These are phyloP conservation scores for Baccha elongata DNA, from an alignment of 2,888 invertebrate genomes.

Conservation along the genomic window DNA sequence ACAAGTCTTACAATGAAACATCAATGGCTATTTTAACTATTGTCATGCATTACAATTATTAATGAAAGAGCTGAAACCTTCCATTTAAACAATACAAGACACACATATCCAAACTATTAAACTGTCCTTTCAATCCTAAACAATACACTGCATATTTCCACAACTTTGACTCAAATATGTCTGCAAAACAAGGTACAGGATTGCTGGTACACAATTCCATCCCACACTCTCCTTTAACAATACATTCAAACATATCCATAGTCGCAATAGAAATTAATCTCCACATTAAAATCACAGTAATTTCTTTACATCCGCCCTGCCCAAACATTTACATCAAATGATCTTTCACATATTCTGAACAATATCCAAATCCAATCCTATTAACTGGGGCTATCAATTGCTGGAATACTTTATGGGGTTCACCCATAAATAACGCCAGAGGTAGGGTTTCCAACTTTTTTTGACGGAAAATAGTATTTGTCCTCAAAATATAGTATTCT, in stretches of 20 bases:
- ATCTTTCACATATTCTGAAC: constrained; percentile 1
- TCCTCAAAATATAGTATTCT: too few relatives aligned
- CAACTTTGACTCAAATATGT: constrained; percentile 2
- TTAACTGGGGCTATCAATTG: constrained; percentile 32
- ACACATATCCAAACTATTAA: constrained; percentile 42
- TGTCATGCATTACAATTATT: constrained; percentile 28
- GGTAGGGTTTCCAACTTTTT: too few relatives aligned
- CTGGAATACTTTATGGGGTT: constrained; percentile 47
- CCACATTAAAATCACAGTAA: constrained; percentile 27
- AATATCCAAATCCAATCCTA: constrained; percentile 17
- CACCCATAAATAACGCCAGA: constrained; percentile 3
- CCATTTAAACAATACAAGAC: constrained; percentile 35
- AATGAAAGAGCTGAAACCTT: constrained; percentile 35
- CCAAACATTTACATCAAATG: constrained; percentile 15
- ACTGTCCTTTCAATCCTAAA: constrained; percentile 16
- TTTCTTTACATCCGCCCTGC: constrained; percentile 38
- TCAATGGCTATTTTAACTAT: constrained; percentile 22
- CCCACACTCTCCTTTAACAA: neutral
- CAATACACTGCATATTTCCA: constrained; percentile 25
- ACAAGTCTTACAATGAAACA: constrained; percentile 32
- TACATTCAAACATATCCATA: constrained; percentile 15
- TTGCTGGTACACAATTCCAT: neutral
- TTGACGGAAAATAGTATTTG: too few relatives aligned
- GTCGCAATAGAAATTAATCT: constrained; percentile 41
- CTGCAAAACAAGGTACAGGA: neutral